phyloP scores from a whole-genome alignment of 2,113 vertebrate species.

The Scortum barcoo region DNA sequence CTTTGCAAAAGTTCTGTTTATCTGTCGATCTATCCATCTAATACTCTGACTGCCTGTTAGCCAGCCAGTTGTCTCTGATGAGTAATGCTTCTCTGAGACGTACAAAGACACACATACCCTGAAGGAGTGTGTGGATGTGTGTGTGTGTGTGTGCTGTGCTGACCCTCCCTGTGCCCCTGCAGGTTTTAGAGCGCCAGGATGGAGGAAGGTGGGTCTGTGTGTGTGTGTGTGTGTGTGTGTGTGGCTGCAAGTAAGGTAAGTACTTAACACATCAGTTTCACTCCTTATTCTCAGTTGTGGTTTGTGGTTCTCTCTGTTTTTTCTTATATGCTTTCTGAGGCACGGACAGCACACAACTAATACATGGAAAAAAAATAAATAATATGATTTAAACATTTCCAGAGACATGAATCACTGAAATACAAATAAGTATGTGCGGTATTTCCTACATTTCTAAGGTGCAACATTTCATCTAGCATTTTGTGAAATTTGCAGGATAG shows the following conservation, averaged over 20 bases:
- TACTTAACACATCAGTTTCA: conserved; percentile 43
- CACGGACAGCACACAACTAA: no score
- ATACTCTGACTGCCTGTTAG: background rate
- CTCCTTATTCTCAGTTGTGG: background rate
- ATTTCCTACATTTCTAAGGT: background rate
- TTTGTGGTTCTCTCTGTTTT: no score
- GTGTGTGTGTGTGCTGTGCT: conserved; percentile 33
- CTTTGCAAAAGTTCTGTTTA: background rate
- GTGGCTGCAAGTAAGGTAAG: conserved; percentile 21
- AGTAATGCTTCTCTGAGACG: conserved; percentile 22
- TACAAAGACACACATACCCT: background rate
- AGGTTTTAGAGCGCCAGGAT: conserved; percentile 27
- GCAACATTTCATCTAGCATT: background rate
- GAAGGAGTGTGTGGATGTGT: conserved; percentile 19
- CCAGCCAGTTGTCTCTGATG: background rate
- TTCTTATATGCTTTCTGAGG: background rate
- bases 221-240: conserved; percentile 16
- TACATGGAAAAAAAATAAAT: background rate
- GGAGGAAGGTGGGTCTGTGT: background rate
- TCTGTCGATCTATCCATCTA: conserved; percentile 1
- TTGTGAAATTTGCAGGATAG: background rate
- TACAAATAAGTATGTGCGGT: background rate
- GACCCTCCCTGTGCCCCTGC: conserved; percentile 43
- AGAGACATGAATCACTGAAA: background rate
- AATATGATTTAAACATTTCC: background rate